Evolutionary conservation across 2,888 invertebrate genomes (phyloP).

Genomic region (Antheraea yamamai): DNA sequence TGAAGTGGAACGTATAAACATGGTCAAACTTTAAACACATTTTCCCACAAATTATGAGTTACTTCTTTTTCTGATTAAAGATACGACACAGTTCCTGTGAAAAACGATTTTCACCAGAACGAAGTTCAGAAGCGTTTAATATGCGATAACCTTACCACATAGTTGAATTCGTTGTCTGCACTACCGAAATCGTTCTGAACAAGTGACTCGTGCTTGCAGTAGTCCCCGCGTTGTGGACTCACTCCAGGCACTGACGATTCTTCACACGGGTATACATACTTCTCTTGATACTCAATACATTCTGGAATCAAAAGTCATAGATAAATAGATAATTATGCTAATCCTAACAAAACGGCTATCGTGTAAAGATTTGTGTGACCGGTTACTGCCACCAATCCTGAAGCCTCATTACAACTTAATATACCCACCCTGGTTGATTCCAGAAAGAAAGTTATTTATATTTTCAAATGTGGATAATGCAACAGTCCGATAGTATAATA

Average conservation of each 20-base stretch:
- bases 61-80: too few species aligned
- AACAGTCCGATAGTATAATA: too few species aligned
- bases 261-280: background rate
- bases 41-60: too few species aligned
- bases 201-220: background rate
- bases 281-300: background rate
- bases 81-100: too few species aligned
- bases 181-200: background rate
- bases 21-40: too few species aligned
- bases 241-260: background rate
- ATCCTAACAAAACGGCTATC: background rate
- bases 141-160: background rate
- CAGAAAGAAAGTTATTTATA: too few species aligned
- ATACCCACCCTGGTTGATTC: too few species aligned
- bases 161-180: background rate
- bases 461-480: too few species aligned
- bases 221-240: background rate
- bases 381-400: too few species aligned
- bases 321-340: background rate
- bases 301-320: background rate
- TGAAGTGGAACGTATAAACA: too few species aligned
- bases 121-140: background rate
- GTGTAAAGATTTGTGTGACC: background rate
- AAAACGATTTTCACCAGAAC: too few species aligned
- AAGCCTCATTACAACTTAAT: too few species aligned